These are phyloP conservation scores for Catagonus wagneri DNA, from an alignment of 2,113 vertebrate genomes.

Conservation along the genomic window DNA sequence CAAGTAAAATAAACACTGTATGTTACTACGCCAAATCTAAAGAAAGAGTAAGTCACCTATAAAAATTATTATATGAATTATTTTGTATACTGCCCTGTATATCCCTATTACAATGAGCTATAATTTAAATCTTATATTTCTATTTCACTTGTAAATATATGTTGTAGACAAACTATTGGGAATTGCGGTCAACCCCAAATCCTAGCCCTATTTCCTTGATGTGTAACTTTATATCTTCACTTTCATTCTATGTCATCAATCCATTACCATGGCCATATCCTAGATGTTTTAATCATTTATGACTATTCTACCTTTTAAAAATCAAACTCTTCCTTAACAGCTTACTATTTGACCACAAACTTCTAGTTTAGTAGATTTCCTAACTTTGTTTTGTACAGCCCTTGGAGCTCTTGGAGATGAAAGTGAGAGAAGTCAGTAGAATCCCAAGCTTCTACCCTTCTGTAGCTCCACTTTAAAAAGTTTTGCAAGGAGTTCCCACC, in stretches of 20 bases:
- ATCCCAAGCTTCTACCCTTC: neutral
- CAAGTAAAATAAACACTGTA: conserved; percentile 44
- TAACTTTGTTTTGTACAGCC: neutral
- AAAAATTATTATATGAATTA: conserved; percentile 20
- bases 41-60: conserved; percentile 4
- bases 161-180: conserved; percentile 53
- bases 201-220: neutral
- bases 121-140: conserved; percentile 18
- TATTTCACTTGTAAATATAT: conserved; percentile 39
- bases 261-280: neutral
- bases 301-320: conserved; percentile 51
- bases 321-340: conserved; percentile 33
- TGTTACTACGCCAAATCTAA: conserved; percentile 59
- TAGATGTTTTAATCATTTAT: conserved; percentile 18
- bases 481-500: neutral
- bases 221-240: neutral
- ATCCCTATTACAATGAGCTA: conserved; percentile 35
- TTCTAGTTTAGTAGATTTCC: neutral
- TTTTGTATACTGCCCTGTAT: neutral
- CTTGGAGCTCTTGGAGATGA: neutral
- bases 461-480: conserved; percentile 35
- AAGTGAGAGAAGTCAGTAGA: neutral
- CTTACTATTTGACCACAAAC: neutral
- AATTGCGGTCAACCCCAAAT: conserved; percentile 14
- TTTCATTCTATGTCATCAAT: neutral